Conservation (phyloP, 2,888 invertebrate genomes). For the Cephus pulcher region DNA sequence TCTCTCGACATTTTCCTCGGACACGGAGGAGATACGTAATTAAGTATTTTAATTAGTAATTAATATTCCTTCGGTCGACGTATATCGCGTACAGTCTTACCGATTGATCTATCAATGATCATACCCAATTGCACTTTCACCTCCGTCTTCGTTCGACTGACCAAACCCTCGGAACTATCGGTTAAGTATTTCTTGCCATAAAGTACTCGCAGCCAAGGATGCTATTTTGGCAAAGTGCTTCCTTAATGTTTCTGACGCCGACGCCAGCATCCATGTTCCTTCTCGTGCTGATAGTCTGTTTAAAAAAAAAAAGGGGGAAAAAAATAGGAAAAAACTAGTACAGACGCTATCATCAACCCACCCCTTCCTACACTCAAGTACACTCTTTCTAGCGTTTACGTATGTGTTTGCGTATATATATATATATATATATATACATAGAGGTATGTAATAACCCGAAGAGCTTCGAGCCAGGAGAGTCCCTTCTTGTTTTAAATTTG, state of each 20-base stretch:
- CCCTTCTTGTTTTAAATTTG: constrained; percentile 11
- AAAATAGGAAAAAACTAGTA: background rate
- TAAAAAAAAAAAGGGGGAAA: background rate
- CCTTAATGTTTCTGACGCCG: background rate
- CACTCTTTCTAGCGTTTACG: background rate
- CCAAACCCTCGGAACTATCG: background rate
- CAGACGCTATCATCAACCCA: background rate
- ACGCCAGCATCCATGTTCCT: background rate
- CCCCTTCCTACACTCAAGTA: background rate
- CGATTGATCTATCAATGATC: too few relatives aligned
- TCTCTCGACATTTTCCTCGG: background rate
- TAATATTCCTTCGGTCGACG: background rate
- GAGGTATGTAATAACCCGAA: background rate
- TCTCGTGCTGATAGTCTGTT: background rate
- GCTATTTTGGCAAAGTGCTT: constrained; percentile 16
- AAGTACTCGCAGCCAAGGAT: constrained; percentile 2
- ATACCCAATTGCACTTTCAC: background rate
- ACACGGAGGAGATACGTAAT: background rate
- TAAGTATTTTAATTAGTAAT: background rate
- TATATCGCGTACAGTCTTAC: background rate
- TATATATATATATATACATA: background rate
- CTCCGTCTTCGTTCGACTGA: background rate
- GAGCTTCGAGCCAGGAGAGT: background rate
- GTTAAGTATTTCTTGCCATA: background rate
- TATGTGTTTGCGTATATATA: background rate